Conservation (phyloP, 2,888 invertebrate species). For the Hedychridium roseum region DNA sequence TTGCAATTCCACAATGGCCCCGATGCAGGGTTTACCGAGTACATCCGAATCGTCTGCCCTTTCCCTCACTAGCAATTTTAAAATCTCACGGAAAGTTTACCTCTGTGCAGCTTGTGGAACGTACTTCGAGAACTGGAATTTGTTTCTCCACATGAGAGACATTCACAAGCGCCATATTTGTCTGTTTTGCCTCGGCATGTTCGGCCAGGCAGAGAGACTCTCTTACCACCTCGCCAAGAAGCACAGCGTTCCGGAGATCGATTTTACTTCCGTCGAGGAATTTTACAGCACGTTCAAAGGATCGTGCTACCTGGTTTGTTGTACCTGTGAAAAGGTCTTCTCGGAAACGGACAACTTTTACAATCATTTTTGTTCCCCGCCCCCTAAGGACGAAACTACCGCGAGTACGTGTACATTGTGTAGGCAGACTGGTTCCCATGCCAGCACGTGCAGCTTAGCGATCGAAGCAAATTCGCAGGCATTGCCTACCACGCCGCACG, state of each 20-base stretch:
- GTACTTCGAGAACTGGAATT: slow-evolving; percentile 87
- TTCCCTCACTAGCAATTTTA: slow-evolving; percentile 65
- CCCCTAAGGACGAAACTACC: slow-evolving; percentile 36
- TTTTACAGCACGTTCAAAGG: slow-evolving; percentile 73
- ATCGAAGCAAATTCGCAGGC: slow-evolving; percentile 25
- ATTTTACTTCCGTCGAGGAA: slow-evolving; percentile 74
- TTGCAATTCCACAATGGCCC: slow-evolving; percentile 64
- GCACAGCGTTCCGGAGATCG: slow-evolving; percentile 78
- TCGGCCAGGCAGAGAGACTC: slow-evolving; percentile 80
- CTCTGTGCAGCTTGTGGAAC: slow-evolving; percentile 84
- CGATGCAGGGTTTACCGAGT: slow-evolving; percentile 52
- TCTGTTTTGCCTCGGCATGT: slow-evolving; percentile 84
- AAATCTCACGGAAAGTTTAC: slow-evolving; percentile 80
- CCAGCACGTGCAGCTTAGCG: slow-evolving; percentile 48
- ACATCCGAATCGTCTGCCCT: slow-evolving; percentile 63
- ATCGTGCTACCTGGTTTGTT: slow-evolving; percentile 80
- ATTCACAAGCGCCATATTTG: slow-evolving; percentile 84
- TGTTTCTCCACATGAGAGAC: slow-evolving; percentile 85
- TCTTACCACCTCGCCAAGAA: slow-evolving; percentile 80
- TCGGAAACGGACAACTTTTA: slow-evolving; percentile 79
- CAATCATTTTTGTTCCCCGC: slow-evolving; percentile 72
- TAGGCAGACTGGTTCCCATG: slow-evolving; percentile 48
- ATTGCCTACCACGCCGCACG: neutral
- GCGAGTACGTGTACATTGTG: slow-evolving; percentile 53
- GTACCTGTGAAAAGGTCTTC: slow-evolving; percentile 81